Conservation (phyloP, 2,113 vertebrate species). For the Xenus cinereus region DNA sequence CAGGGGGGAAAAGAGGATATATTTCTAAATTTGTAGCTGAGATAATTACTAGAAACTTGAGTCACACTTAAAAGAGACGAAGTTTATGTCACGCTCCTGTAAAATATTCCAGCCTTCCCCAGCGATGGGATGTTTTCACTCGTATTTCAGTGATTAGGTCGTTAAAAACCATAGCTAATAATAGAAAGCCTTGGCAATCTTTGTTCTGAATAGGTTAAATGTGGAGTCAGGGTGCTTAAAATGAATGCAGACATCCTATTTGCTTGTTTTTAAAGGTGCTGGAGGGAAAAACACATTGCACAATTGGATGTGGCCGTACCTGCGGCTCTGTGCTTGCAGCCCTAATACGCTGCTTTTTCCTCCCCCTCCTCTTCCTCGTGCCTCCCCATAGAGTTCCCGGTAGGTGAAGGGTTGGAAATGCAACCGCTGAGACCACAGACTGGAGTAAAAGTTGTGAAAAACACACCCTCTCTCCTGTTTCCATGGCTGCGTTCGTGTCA, state of each 20-base stretch:
- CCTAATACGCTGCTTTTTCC: accelerated
- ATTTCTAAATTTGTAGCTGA: neutral
- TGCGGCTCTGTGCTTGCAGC: neutral
- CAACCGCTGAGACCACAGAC: neutral
- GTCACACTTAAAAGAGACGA: neutral
- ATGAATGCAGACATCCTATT: neutral
- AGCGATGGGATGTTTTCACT: neutral
- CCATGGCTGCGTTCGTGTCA: neutral
- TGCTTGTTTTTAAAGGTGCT: neutral
- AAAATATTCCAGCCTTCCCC: neutral
- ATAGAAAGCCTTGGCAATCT: neutral
- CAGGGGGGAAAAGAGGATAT: accelerated
- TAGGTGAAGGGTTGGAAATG: neutral
- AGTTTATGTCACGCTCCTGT: neutral
- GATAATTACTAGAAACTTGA: conserved; percentile 13
- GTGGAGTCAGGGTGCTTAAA: neutral
- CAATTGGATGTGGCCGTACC: accelerated
- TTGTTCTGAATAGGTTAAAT: neutral
- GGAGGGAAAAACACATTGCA: neutral
- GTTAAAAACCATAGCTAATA: neutral
- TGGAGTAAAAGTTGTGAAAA: neutral
- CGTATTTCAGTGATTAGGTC: accelerated
- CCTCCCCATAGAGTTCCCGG: neutral
- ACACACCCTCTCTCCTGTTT: neutral
- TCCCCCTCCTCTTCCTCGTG: neutral